Conservation (phyloP, 2,888 invertebrate species). For the Coelopa pilipes region DNA sequence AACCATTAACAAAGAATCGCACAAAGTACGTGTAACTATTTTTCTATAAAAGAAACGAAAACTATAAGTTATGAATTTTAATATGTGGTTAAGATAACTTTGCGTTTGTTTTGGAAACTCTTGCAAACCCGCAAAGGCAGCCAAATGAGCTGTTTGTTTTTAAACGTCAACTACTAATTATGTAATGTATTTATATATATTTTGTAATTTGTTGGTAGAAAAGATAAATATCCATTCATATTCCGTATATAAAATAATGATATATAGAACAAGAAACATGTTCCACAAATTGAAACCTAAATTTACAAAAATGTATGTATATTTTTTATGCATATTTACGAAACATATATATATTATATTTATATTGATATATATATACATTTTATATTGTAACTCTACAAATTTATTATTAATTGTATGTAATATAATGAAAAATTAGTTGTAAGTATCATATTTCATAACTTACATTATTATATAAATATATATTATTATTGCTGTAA, state of each 20-base stretch:
- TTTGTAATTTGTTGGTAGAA: conserved; percentile 23
- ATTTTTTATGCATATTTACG: conserved; percentile 33
- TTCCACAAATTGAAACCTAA: conserved; percentile 14
- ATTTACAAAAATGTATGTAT: conserved; percentile 35
- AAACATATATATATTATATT: conserved; percentile 24
- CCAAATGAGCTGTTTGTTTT: not conserved
- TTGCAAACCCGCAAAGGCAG: conserved; percentile 9
- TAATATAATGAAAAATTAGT: conserved; percentile 26
- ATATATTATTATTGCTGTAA: conserved; percentile 37
- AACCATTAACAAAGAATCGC: conserved; percentile 22
- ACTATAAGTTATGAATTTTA: conserved; percentile 1
- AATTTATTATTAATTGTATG: conserved; percentile 31
- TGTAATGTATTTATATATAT: conserved; percentile 29
- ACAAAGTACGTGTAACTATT: conserved; percentile 22
- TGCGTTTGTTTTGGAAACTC: not conserved
- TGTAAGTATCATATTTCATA: conserved; percentile 30
- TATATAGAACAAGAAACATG: conserved; percentile 2
- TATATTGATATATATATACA: conserved; percentile 25
- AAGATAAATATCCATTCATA: conserved; percentile 3
- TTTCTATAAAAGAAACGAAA: conserved; percentile 16
- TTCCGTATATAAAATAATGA: conserved; percentile 27
- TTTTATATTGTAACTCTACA: conserved; percentile 30
- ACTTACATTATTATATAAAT: conserved; percentile 24
- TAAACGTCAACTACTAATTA: conserved; percentile 21
- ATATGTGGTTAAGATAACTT: conserved; percentile 3